Evolutionary conservation across 2,113 vertebrate species (phyloP), one percentile per base, ranked within the genome.

Genomic region (Smithornis capensis): DNA sequence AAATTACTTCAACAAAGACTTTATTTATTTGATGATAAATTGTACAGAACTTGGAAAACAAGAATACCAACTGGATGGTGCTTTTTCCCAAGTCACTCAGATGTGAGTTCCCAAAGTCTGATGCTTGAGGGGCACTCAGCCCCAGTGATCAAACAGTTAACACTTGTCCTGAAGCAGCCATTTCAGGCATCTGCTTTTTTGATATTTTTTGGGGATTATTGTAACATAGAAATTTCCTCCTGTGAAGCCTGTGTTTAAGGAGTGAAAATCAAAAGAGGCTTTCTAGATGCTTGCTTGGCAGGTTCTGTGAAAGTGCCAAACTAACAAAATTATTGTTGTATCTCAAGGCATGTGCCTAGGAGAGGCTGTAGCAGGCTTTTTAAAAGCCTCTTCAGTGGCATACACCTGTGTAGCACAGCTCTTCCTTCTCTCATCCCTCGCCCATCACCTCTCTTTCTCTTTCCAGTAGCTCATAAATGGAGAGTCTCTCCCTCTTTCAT

Each of bases 1-100:
- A 25, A 75, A 2, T 21, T 19, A 11, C 49, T 84, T 56, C 27
- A 70, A 29, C 10, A 35, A 83, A 74, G 60, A 35, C 55, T 81
- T 86, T 45, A 78, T 90, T 86, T 81, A 80, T 75, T 84, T 91
- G 49, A 53, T 77, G 75, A 84, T 71, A 52, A 68, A 71, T 71
- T 59, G 62, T 23, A 59, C 24, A 44, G 53, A 68, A 68, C n/a
- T 62, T 82, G 44, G 68, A 76, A 94, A 91, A 89, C 1, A 2
- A 81, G 24, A 47, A n/a, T 24, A 52, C 29, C 12, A 52, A 71
- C 87, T 24, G 2, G 4, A 9, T 38, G 52, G 19, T 55, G 64
- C n/a, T 81, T 89, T 73, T 87, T n/a, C 23, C 42, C 64, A 50
- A 55, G 22, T 52, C 23, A 11, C 38, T 57, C 0, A 0, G 22